Base-by-base conservation (phyloP, 2,113 vertebrate species). In the Callorhinus ursinus region DNA sequence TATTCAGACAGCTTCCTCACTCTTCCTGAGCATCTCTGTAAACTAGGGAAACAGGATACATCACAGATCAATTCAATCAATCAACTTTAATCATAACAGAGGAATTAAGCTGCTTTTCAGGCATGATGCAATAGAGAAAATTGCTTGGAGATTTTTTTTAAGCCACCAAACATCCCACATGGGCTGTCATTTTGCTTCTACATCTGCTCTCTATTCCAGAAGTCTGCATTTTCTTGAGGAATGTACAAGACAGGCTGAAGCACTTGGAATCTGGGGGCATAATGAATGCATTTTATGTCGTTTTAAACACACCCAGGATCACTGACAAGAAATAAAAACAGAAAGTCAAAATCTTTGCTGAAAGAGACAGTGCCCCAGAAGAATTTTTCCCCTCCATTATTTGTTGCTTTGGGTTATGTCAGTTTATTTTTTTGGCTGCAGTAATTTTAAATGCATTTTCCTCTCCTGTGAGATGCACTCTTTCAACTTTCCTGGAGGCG, bases 381-480 rank as follows among this genome's bases (percentile, higher is more conserved):
- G 96, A 93, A 92, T 97, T 80, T 86, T 92, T 95, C 74, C 42
- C 93, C 36, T 90, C 87, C 46, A 92, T 95, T 97, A 98, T 98
- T 98, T 97, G 98, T 98, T 98, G 98, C 98, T 98, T 98, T 98
- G 88, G 85, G 97, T 98, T 98, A 97, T 98, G 98, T 98, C 98
- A 97, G 97, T 98, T 98, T 98, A 98, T 92, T 98, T 98, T 98
- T 98, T 98, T 97, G 97, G 96, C 79, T 95, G 95, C 90, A 98
- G 96, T 98, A 98, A 98, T 98, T 98, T 98, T 98, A 98, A 99
- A 98, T 98, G 97, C 86, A 97, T 98, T 98, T 98, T 98, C 95
- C 89, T 98, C 97, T 98, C 98, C 93, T 97, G 96, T 98, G 98
- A 98, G 92, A 98, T 98, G 95, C 96, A 98, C 96, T 98, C 97